phyloP scores from a whole-genome alignment of 2,888 invertebrate species.

The Cheilosia vernalis region DNA sequence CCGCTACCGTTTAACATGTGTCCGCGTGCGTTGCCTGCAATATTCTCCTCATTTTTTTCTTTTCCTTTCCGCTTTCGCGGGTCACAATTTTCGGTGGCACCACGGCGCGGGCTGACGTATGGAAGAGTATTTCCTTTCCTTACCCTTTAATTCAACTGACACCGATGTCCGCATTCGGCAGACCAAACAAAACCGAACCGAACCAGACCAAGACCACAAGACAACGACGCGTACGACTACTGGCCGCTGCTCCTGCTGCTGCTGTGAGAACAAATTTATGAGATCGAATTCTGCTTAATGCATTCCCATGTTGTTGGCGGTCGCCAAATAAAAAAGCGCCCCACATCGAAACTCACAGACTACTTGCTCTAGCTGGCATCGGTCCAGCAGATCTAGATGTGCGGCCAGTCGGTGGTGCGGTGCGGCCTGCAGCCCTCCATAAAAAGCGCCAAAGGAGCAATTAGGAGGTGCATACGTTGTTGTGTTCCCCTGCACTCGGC shows the following conservation, averaged over 20 bases:
- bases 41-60: constrained; percentile 47
- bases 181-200: constrained; percentile 29
- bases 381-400: constrained; percentile 52
- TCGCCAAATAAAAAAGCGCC: constrained; percentile 56
- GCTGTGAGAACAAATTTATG: constrained; percentile 82
- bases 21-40: constrained; percentile 73
- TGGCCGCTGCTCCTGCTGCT: constrained; percentile 41
- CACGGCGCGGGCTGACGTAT: neutral
- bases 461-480: constrained; percentile 83
- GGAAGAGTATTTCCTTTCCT: constrained; percentile 48
- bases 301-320: constrained; percentile 81
- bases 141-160: constrained; percentile 67
- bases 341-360: constrained; percentile 58
- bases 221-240: constrained; percentile 63
- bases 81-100: constrained; percentile 8
- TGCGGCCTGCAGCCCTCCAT: constrained; percentile 34
- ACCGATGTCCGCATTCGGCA: constrained; percentile 68
- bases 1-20: constrained; percentile 77
- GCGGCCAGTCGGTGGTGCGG: constrained; percentile 11
- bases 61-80: constrained; percentile 58
- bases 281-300: constrained; percentile 83
- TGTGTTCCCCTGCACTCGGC: constrained; percentile 77
- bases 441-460: constrained; percentile 79
- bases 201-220: constrained; percentile 55
- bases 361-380: constrained; percentile 20